These are phyloP conservation scores for Andrena trimmerana DNA, from an alignment of 2,888 invertebrate genomes.

Conservation along the genomic window DNA sequence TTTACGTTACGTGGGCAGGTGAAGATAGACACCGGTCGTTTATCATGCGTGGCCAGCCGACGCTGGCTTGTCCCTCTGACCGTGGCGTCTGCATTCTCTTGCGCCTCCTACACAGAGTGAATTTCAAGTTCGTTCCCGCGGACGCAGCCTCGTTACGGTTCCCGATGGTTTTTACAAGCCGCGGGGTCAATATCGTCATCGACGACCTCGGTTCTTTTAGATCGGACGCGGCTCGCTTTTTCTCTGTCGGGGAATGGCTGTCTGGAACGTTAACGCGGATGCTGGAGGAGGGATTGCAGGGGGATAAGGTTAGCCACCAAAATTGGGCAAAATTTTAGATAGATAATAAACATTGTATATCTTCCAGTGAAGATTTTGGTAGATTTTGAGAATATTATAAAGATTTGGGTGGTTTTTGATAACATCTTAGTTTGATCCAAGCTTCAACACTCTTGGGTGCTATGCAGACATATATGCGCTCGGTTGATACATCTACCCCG, in stretches of 20 bases:
- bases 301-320: background rate
- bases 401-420: too few species aligned
- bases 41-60: slow-evolving; percentile 47
- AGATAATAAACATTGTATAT: too few species aligned
- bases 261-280: background rate
- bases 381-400: too few species aligned
- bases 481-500: too few species aligned
- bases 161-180: background rate
- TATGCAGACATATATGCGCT: too few species aligned
- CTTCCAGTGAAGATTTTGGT: too few species aligned
- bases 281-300: background rate
- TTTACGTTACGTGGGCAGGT: slow-evolving; percentile 69
- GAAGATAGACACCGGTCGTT: slow-evolving; percentile 68
- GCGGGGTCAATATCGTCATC: slow-evolving; percentile 14
- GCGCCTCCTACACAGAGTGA: slow-evolving; percentile 30
- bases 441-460: too few species aligned
- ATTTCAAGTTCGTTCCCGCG: slow-evolving; percentile 37
- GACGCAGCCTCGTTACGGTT: slow-evolving; percentile 20
- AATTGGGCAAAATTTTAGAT: background rate
- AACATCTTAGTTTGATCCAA: too few species aligned
- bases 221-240: background rate
- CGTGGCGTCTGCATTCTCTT: slow-evolving; percentile 34
- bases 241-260: background rate
- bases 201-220: background rate
- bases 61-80: slow-evolving; percentile 15